A percentile compares a stretch with the other conserved stretches of the same genome.
Conservation (phyloP, 2,797 vertebrate species). For the Falco concolor region DNA sequence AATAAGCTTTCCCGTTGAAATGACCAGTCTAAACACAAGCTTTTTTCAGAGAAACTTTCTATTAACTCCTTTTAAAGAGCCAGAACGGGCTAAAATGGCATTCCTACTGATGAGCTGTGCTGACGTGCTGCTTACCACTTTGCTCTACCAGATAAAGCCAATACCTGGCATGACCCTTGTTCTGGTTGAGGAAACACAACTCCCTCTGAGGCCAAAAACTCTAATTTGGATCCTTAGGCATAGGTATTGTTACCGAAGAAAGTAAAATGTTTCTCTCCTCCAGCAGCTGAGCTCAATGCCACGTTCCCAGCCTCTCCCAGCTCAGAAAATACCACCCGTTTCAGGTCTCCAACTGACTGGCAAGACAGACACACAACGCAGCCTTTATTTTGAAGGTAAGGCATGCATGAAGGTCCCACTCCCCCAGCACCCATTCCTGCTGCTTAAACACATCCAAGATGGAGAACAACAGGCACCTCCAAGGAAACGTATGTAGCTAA, state of each 20-base stretch:
- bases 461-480: not conserved
- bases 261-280: not conserved
- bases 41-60: not conserved
- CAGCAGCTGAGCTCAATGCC: not conserved
- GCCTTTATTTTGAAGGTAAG: not conserved
- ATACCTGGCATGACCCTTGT: not conserved
- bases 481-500: not conserved
- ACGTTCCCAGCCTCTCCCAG: not conserved
- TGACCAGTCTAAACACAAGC: not conserved
- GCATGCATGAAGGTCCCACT: not conserved
- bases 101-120: not conserved
- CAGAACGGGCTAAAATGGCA: not conserved
- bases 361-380: not conserved
- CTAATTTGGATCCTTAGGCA: not conserved
- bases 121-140: not conserved
- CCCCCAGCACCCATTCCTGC: not conserved
- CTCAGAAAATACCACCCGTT: not conserved
- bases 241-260: not conserved
- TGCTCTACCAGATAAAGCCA: not conserved
- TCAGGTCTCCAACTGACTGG: not conserved
- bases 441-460: not conserved
- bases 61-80: not conserved
- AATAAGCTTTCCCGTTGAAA: not conserved
- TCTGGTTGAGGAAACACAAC: not conserved
- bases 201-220: not conserved